Evolutionary conservation across 2,113 vertebrate genomes (phyloP).

Genomic region (Dinomys branickii): DNA sequence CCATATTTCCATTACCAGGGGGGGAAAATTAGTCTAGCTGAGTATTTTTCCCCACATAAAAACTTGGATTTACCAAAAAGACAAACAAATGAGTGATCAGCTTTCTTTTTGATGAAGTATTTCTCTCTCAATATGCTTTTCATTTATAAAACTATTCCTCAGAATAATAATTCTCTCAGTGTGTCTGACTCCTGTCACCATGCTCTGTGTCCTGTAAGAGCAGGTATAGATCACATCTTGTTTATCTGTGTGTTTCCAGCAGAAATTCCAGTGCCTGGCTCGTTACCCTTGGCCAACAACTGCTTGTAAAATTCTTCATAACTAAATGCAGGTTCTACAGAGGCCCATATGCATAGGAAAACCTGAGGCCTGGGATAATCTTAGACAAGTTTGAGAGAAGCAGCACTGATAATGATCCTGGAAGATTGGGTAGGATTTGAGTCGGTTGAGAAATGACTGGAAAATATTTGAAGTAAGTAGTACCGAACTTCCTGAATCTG

Average conservation of each 20-base stretch:
- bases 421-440: background rate
- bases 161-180: background rate
- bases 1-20: constrained; percentile 7
- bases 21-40: background rate
- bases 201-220: background rate
- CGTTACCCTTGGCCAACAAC: background rate
- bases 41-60: background rate
- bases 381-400: constrained; percentile 22
- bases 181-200: background rate
- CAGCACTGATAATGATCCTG: background rate
- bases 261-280: background rate
- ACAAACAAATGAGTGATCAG: background rate
- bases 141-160: constrained; percentile 5
- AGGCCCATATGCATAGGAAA: background rate
- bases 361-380: background rate
- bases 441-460: background rate
- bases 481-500: no score
- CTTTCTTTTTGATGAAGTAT: constrained; percentile 49
- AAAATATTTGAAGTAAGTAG: background rate
- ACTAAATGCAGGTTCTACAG: background rate
- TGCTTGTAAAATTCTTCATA: constrained; percentile 30
- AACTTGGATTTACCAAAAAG: constrained; percentile 39
- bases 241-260: background rate
- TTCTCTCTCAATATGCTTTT: constrained; percentile 29
- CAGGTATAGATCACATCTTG: background rate